Percentiles rank a stretch among this genome's conserved stretches.
These are phyloP conservation scores for Cydia strobilella DNA, from an alignment of 1,140 invertebrate species.

Conservation along the genomic window DNA sequence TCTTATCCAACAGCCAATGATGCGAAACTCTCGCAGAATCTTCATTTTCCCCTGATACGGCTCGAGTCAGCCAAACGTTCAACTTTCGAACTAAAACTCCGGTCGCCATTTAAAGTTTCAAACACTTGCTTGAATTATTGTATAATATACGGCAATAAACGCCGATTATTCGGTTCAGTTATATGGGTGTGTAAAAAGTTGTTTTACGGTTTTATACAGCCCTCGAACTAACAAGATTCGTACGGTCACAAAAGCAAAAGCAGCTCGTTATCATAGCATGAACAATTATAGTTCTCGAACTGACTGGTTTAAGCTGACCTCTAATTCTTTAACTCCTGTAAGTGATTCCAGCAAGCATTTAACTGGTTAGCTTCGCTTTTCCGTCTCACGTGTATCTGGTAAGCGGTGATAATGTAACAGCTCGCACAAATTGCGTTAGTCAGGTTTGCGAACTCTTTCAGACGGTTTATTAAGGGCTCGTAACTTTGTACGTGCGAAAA, in stretches of 20 bases:
- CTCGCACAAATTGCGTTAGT: constrained; percentile 1
- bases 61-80: constrained; percentile 43
- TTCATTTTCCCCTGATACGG: constrained; percentile 46
- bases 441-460: constrained; percentile 4
- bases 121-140: constrained; percentile 66
- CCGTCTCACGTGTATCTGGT: too few relatives aligned
- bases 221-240: constrained; percentile 28
- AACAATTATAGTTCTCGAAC: neutral
- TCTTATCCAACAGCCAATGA: constrained; percentile 36
- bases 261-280: neutral
- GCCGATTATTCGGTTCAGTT: constrained; percentile 50
- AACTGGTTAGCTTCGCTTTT: neutral
- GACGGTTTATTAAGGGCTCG: neutral
- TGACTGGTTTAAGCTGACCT: neutral
- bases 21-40: constrained; percentile 44
- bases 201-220: constrained; percentile 16
- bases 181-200: neutral
- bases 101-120: constrained; percentile 55
- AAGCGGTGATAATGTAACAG: neutral
- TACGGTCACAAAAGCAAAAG: constrained; percentile 3
- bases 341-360: neutral
- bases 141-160: constrained; percentile 64
- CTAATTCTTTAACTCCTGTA: neutral
- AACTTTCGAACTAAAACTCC: constrained; percentile 36
- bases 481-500: neutral